Percentiles rank a stretch among this genome's conserved stretches.
phyloP scores from a whole-genome alignment of 2,113 vertebrate genomes.

The Periophthalmodon schlosseri region DNA sequence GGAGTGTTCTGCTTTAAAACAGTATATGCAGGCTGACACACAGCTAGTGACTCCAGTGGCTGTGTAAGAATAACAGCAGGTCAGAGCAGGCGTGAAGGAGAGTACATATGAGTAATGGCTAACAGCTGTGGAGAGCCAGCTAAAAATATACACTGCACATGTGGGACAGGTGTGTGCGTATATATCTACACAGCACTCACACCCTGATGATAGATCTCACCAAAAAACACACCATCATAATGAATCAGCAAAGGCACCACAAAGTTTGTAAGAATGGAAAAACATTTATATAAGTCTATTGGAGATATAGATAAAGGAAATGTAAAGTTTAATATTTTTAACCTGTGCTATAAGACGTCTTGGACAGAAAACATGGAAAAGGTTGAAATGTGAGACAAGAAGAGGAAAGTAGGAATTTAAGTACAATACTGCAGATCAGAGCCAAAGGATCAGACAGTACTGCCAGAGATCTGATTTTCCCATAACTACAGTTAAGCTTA shows the following conservation, averaged over 20 bases:
- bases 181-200: constrained; percentile 27
- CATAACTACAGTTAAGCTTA: not conserved
- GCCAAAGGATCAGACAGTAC: not conserved
- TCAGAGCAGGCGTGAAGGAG: constrained; percentile 60
- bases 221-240: constrained; percentile 21
- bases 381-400: not conserved
- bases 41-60: constrained; percentile 57
- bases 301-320: not conserved
- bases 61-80: constrained; percentile 68
- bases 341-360: not conserved
- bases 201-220: constrained; percentile 28
- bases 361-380: not conserved
- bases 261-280: not conserved
- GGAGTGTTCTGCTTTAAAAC: constrained; percentile 42
- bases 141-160: constrained; percentile 72
- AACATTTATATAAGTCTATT: not conserved
- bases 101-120: constrained; percentile 74
- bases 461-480: not conserved
- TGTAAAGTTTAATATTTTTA: not conserved
- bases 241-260: constrained; percentile 24
- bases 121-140: constrained; percentile 68
- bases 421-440: not conserved
- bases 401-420: not conserved
- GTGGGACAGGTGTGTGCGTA: constrained; percentile 59
- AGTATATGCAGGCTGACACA: constrained; percentile 38